Evolutionary conservation across 2,113 vertebrate genomes (phyloP).

Genomic region (Eulacestoma nigropectus): DNA sequence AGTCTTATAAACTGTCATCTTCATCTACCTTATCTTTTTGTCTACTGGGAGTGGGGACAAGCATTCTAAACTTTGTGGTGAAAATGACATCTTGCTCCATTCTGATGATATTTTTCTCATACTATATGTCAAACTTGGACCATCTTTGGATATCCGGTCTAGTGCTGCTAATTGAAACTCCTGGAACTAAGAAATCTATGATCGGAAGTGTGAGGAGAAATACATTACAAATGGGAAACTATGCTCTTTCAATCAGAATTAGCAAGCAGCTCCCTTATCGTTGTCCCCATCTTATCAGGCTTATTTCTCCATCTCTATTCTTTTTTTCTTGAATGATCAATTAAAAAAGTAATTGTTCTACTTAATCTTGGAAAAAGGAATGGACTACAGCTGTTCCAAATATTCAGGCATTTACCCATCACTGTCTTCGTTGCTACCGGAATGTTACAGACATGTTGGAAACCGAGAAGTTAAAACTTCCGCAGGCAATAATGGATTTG

Average conservation of each 20-base stretch:
- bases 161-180: not conserved
- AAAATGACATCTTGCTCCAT: not conserved
- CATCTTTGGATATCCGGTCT: not conserved
- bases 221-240: not conserved
- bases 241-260: not conserved
- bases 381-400: not conserved
- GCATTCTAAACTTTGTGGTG: not conserved
- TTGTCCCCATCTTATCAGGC: not conserved
- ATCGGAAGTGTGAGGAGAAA: not conserved
- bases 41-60: not conserved
- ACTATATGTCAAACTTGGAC: not conserved
- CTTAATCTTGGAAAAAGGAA: not conserved
- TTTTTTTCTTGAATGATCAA: not conserved
- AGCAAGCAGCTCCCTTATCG: not conserved
- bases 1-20: not conserved
- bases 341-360: not conserved
- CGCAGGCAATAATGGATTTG: too few relatives aligned
- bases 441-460: not conserved
- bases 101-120: not conserved
- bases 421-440: accelerated
- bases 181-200: not conserved
- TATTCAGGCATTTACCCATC: not conserved
- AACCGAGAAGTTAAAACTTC: too few relatives aligned
- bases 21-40: not conserved
- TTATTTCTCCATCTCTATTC: not conserved